Evolutionary conservation across 2,113 vertebrate species (phyloP), one percentile per base, ranked within the genome.

Genomic region (Ptilonorhynchus violaceus): DNA sequence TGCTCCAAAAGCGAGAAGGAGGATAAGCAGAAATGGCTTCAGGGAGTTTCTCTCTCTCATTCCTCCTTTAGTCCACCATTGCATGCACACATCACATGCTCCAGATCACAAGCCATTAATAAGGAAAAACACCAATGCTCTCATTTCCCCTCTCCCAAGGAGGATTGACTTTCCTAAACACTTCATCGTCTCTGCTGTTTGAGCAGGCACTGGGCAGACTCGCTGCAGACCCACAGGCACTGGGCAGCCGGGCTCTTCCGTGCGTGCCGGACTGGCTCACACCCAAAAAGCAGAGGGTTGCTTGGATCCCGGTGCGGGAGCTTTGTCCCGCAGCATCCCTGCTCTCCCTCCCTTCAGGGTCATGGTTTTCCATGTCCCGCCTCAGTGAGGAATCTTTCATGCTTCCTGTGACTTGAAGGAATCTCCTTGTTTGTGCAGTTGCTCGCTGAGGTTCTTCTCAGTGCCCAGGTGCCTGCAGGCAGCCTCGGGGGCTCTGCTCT

Each of bases 211-310:
- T 4, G n/a, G 66, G 30, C 53, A 33, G 80, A 0, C 24, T 2
- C 11, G 18, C 0, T 25, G 60, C 64, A 46, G 53, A 20, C 4
- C 16, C 7, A 2, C 0, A 1, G 56, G 2, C 3, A 3, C 0
- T 1, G 39, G 15, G 6, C 44, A 4, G 21, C 8, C 0, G 0
- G n/a, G 22, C 21, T 24, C 1, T 64, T 3, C 0, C 1, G 2
- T 8, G 11, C 6, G 8, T 23, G 33, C 49, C 1, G 6, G 1
- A 25, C 19, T 15, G 6, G 6, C 53, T 49, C 20, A 2, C 15
- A 27, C 3, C 25, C 33, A 3, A 10, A 20, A 31, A 15, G 3
- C 8, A 2, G 6, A 15, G 64, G 21, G 37, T 9, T 31, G 46
- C 30, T 1, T 42, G 56, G 41, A 7, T 41, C 17, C 7, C 1